Base-by-base conservation (phyloP, 1,140 invertebrate genomes). In the Dreissena polymorpha region DNA sequence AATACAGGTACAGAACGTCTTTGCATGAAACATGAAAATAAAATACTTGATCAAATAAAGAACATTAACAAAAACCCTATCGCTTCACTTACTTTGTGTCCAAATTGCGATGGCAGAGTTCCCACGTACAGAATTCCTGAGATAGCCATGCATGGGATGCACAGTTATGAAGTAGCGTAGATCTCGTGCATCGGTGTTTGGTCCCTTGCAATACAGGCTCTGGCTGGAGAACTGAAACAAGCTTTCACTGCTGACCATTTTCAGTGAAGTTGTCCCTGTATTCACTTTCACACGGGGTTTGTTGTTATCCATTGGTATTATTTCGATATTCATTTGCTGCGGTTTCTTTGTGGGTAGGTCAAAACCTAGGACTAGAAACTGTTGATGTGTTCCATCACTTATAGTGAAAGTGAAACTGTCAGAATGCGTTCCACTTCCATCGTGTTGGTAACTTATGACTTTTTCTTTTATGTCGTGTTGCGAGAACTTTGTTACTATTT, bases 351-450 rank as follows among this genome's bases (percentile, higher is more conserved):
- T 91, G 2, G 89, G 84, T 6, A 79, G 80, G 10, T 87, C 85
- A 21, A 87, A 89, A 10, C 93, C 88, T 0, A 92, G 91, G 65
- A 91, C 88, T 67, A 88, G 93, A 88, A 93, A 93, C 39, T 93
- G 89, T 0, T 86, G 84, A 81, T 94, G 93, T 1, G 88, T 90
- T 10, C 93, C 93, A 76, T 94, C 93, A 0, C 90, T 91, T 0
- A 94, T 89, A 3, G 91, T 91, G 67, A 94, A 89, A 39, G 90
- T 91, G 78, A 94, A 93, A 71, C 88, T 88, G 84, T 94, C 93
- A 25, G 90, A 82, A 0, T 80, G 80, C 12, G 93, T 93, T 81
- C 93, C 93, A 0, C 91, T 90, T 27, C 93, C 91, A 82, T 93
- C 93, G 86, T 94, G 93, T 55, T 90, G 89, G 84, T 94, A 94